A percentile compares a stretch with the other conserved stretches of the same genome.
These are phyloP conservation scores for Varanus komodoensis DNA, from an alignment of 2,113 vertebrate species.

Conservation along the genomic window DNA sequence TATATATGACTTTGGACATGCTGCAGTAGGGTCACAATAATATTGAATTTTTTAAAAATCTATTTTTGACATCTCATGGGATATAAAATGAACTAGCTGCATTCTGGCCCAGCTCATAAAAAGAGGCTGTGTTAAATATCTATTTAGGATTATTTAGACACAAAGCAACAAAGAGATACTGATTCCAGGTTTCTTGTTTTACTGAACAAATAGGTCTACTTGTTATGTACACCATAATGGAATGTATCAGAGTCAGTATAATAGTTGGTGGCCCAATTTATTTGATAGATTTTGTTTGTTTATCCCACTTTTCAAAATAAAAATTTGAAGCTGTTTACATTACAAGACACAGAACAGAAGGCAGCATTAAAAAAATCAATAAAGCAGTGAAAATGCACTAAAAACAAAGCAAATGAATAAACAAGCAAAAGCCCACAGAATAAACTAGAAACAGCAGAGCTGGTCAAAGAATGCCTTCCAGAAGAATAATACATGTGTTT, in stretches of 20 bases:
- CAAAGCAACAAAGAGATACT: background rate
- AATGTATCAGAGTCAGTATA: background rate
- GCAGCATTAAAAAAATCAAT: background rate
- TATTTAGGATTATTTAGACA: background rate
- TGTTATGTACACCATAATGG: background rate
- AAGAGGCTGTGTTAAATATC: background rate
- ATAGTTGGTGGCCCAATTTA: background rate
- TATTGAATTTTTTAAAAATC: background rate
- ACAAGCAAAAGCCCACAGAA: too few relatives aligned
- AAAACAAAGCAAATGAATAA: background rate
- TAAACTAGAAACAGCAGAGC: background rate
- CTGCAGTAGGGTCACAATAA: constrained; percentile 18
- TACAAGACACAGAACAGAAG: background rate
- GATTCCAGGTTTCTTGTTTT: background rate
- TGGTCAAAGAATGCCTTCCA: background rate
- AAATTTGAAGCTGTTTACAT: background rate
- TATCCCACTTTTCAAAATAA: background rate
- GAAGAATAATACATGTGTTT: background rate
- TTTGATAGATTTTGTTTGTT: background rate
- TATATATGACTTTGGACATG: background rate
- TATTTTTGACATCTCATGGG: background rate
- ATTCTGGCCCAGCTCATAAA: background rate
- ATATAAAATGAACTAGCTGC: background rate
- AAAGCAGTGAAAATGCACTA: background rate
- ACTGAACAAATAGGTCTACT: background rate